Conservation (phyloP, 2,888 invertebrate genomes). For the Thecophora atra region DNA sequence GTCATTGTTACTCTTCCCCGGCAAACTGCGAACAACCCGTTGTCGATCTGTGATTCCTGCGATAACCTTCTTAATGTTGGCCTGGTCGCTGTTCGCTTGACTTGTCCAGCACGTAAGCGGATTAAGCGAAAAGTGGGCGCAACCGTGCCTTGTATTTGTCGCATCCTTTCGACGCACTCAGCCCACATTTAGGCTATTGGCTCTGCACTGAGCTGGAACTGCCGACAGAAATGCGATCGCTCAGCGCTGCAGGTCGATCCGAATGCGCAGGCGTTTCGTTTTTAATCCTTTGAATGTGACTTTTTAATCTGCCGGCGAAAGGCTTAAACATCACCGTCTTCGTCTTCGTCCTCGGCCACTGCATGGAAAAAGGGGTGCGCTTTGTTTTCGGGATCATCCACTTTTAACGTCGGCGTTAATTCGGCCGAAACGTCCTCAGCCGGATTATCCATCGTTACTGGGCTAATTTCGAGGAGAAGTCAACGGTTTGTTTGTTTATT, state of each 20-base stretch:
- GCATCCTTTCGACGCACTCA: slow-evolving; percentile 34
- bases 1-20: slow-evolving; percentile 27
- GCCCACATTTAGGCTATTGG: too few species aligned
- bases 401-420: slow-evolving; percentile 35
- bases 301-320: slow-evolving; percentile 27
- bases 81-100: slow-evolving; percentile 54
- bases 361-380: slow-evolving; percentile 42
- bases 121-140: slow-evolving; percentile 55
- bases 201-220: too few species aligned
- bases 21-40: slow-evolving; percentile 27
- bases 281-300: slow-evolving; percentile 29
- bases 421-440: slow-evolving; percentile 43
- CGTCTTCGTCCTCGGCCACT: neutral
- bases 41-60: slow-evolving; percentile 16
- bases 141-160: slow-evolving; percentile 50
- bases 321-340: slow-evolving; percentile 28
- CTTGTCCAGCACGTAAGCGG: slow-evolving; percentile 56
- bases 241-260: slow-evolving; percentile 21
- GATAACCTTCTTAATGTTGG: neutral
- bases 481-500: slow-evolving; percentile 53
- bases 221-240: too few species aligned
- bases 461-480: slow-evolving; percentile 54
- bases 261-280: slow-evolving; percentile 33
- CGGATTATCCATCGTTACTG: slow-evolving; percentile 58
- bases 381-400: slow-evolving; percentile 43